Base-by-base conservation (phyloP, 1,140 invertebrate genomes). In the Aplysia californica region DNA sequence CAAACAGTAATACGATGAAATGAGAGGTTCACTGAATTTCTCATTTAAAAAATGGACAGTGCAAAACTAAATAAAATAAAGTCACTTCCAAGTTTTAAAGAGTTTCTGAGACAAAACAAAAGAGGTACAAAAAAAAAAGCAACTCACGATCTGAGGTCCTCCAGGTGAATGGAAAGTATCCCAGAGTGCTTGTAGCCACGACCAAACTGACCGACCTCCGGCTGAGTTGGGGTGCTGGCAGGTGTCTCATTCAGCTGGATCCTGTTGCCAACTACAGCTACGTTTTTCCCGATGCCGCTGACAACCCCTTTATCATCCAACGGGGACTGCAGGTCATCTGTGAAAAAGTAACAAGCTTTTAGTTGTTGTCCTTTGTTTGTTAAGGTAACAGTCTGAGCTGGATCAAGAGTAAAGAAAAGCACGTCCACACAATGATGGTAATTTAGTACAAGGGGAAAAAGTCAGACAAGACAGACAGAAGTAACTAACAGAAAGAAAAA, bases 261-360 rank as follows among this genome's bases (percentile, higher is more conserved):
- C 82, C 95, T 92, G 31, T 97, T 97, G 36, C 96, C 95, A 44
- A 95, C 92, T 20, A 96, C 89, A 20, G 93, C 93, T 18, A 95
- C 93, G 87, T 95, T 94, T 69, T 93, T 95, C 1, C 95, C 95
- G 90, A 96, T 95, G 84, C 93, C 94, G 33, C 81, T 92, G 91
- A 18, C 41, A 26, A 50, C n/a, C 10, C 20, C 26, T 29, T 38
- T 64, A 31, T 71, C 72, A 1, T 59, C 67, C 20, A 50, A 61
- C n/a, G 50, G 55, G 0, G 50, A 41, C 55, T 59, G 31, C 50
- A 59, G 36, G 23, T 69, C 75, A 39, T 58, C 74, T 67, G 65
- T 56, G 5, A 3, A 55, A 1, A 50, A 55, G 38, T 29, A 59
- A 29, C 10, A 50, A 50, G 10, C 44, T 15, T 10, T 10, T 15